A percentile compares a stretch with the other conserved stretches of the same genome.
Conservation (phyloP, 2,888 invertebrate species). For the Hedychridium roseum region DNA sequence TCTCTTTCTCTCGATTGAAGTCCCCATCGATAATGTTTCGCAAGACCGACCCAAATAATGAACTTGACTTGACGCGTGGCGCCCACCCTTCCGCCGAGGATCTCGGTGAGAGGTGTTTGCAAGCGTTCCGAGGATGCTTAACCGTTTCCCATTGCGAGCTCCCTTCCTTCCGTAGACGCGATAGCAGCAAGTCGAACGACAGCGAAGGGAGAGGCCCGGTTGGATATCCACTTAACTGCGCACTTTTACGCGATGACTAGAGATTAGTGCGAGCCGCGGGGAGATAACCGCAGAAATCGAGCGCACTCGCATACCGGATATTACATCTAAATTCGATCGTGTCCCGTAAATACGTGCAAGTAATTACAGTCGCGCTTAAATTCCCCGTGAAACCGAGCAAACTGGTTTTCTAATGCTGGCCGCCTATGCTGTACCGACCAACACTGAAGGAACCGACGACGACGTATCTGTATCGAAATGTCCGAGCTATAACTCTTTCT, state of each 20-base stretch:
- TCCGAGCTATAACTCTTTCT: no score
- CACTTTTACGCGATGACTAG: slow-evolving; percentile 21
- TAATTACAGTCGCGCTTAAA: slow-evolving; percentile 40
- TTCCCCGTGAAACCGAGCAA: slow-evolving; percentile 35
- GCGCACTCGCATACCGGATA: slow-evolving; percentile 14
- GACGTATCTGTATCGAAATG: no score
- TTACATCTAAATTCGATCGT: slow-evolving; percentile 33
- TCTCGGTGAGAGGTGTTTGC: slow-evolving; percentile 35
- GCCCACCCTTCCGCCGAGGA: slow-evolving; percentile 32
- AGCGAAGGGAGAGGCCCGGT: slow-evolving; percentile 14
- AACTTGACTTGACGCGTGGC: slow-evolving; percentile 39
- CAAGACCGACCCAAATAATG: slow-evolving; percentile 45
- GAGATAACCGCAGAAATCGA: slow-evolving; percentile 23
- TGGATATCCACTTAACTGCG: slow-evolving; percentile 22
- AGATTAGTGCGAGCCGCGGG: slow-evolving; percentile 23
- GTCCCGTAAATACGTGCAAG: slow-evolving; percentile 30
- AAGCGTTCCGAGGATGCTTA: slow-evolving; percentile 39
- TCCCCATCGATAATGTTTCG: no score
- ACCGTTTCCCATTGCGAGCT: slow-evolving; percentile 29
- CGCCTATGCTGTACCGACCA: slow-evolving; percentile 21
- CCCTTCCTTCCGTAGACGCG: slow-evolving; percentile 29
- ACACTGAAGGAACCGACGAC: no score
- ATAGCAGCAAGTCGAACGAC: no score
- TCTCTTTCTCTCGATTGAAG: no score
- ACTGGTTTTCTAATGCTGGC: slow-evolving; percentile 30